phyloP scores from a whole-genome alignment of 2,888 invertebrate genomes.

The Cistogaster globosa region DNA sequence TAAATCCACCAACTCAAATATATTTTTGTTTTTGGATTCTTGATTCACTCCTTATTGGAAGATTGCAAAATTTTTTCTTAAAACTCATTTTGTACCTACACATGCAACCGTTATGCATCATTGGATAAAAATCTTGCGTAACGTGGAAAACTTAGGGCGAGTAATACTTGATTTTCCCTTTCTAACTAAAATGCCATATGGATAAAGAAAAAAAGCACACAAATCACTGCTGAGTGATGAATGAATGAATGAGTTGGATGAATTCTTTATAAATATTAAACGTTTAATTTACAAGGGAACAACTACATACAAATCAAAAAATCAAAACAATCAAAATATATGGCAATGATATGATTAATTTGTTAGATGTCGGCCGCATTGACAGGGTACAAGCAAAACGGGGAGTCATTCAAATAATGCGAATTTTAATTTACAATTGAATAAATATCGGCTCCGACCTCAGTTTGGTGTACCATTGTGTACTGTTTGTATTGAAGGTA shows the following conservation, averaged over 20 bases:
- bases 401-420: slow-evolving; percentile 23
- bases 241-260: slow-evolving; percentile 10
- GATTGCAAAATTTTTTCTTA: not conserved
- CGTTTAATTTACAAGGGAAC: slow-evolving; percentile 56
- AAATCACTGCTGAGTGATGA: slow-evolving; percentile 37
- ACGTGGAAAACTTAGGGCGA: not conserved
- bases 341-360: slow-evolving; percentile 38
- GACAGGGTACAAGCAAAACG: slow-evolving; percentile 34
- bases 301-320: slow-evolving; percentile 59
- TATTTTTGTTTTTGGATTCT: too few species aligned
- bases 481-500: too few species aligned
- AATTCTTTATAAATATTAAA: slow-evolving; percentile 50
- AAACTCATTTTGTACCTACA: not conserved
- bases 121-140: not conserved
- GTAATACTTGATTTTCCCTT: slow-evolving; percentile 24
- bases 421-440: slow-evolving; percentile 46
- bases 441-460: slow-evolving; percentile 37
- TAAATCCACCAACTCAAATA: too few species aligned
- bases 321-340: slow-evolving; percentile 51
- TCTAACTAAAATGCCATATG: not conserved
- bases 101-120: slow-evolving; percentile 51
- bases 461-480: not conserved
- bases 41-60: not conserved
- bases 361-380: slow-evolving; percentile 64
- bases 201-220: slow-evolving; percentile 2